Conservation (phyloP, 2,888 invertebrate genomes). For the Brachypterus glaber region DNA sequence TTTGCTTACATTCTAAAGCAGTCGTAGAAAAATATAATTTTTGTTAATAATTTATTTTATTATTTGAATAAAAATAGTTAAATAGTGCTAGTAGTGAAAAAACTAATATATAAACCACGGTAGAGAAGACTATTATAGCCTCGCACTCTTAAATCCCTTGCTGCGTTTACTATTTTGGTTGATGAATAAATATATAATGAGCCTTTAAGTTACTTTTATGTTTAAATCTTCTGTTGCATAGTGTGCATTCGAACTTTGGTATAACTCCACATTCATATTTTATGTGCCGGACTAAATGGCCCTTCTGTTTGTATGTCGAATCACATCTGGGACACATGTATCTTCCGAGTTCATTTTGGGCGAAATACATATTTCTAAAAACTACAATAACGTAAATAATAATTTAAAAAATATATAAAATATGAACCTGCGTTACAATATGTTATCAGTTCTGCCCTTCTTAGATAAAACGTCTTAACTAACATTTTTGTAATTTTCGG, state of each 20-base stretch:
- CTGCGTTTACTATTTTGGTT: conserved; percentile 21
- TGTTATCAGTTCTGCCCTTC: not conserved
- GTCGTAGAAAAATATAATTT: too few species aligned
- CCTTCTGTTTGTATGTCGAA: conserved; percentile 30
- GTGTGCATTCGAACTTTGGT: conserved; percentile 43
- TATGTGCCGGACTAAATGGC: conserved; percentile 32
- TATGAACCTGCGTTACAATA: not conserved
- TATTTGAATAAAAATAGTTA: too few species aligned
- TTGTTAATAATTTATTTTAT: too few species aligned
- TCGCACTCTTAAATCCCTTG: too few species aligned
- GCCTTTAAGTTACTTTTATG: conserved; percentile 25
- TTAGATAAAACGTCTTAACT: too few species aligned
- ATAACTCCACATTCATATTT: conserved; percentile 34
- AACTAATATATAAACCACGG: too few species aligned
- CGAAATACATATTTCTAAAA: conserved; percentile 31
- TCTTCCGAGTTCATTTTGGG: conserved; percentile 27
- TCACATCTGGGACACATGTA: conserved; percentile 29
- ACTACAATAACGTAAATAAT: conserved; percentile 12
- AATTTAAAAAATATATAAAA: not conserved
- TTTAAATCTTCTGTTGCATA: conserved; percentile 39
- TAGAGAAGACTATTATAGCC: too few species aligned
- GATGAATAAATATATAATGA: conserved; percentile 38
- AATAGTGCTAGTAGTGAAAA: too few species aligned
- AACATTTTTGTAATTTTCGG: too few species aligned
- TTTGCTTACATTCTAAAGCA: too few species aligned